Evolutionary conservation across 2,113 vertebrate genomes (phyloP).

Genomic region (Spizaetus ornatus): DNA sequence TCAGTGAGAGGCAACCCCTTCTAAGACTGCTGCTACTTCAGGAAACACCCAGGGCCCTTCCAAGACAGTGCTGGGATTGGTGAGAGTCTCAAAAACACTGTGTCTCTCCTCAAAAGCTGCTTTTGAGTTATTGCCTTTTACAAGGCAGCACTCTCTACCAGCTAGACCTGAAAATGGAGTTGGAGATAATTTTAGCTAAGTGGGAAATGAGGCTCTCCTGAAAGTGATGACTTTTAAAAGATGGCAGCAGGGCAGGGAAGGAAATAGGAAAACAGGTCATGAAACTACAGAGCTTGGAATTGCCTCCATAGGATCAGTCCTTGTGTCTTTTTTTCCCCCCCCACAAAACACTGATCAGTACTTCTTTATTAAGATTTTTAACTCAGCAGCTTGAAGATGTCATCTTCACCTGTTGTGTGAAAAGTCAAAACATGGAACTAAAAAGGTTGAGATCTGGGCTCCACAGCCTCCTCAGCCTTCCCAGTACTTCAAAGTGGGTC

Average conservation of each 20-base stretch:
- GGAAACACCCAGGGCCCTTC: neutral
- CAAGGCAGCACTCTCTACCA: neutral
- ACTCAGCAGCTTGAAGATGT: neutral
- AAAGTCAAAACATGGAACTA: neutral
- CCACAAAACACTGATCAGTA: neutral
- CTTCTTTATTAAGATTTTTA: neutral
- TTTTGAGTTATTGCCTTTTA: neutral
- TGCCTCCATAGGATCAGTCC: fast-evolving
- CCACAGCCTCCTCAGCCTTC: neutral
- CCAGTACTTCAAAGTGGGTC: neutral
- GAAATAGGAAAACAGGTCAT: neutral
- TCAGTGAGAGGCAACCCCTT: neutral
- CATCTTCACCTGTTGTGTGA: neutral
- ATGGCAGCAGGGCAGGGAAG: neutral
- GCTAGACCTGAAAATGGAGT: neutral
- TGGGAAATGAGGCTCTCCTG: neutral
- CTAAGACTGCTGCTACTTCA: neutral
- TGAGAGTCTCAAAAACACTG: neutral
- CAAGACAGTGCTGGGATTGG: fast-evolving
- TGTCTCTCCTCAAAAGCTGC: neutral
- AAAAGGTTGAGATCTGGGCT: neutral
- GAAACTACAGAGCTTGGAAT: neutral
- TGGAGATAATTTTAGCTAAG: neutral
- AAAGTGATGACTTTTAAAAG: neutral
- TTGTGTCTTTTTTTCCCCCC: neutral